Evolutionary conservation across 2,888 invertebrate genomes (phyloP), one percentile per base, ranked within the genome.

Genomic region (Drosophila fungiperda): DNA sequence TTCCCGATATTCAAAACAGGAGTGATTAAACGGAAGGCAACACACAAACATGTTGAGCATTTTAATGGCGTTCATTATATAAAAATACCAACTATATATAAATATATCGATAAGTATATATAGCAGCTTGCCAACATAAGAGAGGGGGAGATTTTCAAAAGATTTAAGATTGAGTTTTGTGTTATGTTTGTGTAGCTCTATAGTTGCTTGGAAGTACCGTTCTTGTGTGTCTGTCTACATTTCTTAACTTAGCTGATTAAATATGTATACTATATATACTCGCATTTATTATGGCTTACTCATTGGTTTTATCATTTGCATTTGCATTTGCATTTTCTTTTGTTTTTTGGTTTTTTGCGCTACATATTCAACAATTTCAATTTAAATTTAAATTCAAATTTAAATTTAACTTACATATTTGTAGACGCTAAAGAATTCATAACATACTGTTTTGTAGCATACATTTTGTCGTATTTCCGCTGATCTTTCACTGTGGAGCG

Each of bases 131-230:
- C 62, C 29, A 58, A 65, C n/a, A 40, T 17, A 59, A 35, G 29
- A 52, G 29, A 55, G 55, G 29, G 66, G 76, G 36, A 42, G 50
- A 50, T 52, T 48, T 58, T 42, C 36, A 36, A 40, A 68, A 48
- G 55, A 63, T 68, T 29, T 63, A 50, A 42, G 50, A 53, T 20
- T 60, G 50, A 57, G 45, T 58, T 69, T 72, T 49, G 20, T 65
- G 42, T 53, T 23, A 61, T 64, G 53, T 65, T 57, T 67, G 71
- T 78, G 81, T 87, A 87, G 87, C 87, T 87, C 78, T 87, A 82
- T 87, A 84, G 87, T 87, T 88, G 84, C 84, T 84, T 87, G 87
- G 87, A 89, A 87, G 87, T 87, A 88, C 79, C 87, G 84, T 78
- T 72, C 54, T 64, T 67, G 63, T 60, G 60, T 69, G 36, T 54